phyloP scores from a whole-genome alignment of 2,797 vertebrate species.

The Macropus fuliginosus region DNA sequence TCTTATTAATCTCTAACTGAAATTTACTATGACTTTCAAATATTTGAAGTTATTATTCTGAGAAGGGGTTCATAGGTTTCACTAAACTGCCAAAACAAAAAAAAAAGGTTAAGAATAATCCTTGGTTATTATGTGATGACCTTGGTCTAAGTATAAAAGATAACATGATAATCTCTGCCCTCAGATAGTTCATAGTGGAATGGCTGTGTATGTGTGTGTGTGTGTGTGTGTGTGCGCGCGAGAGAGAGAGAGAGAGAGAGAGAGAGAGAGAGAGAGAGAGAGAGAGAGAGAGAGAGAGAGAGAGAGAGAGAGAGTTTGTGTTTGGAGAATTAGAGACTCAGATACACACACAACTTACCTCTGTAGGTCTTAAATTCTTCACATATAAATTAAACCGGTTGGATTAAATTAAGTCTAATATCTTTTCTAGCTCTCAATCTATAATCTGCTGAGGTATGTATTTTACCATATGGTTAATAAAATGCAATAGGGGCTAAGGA shows the following conservation, averaged over 20 bases:
- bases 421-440: neutral
- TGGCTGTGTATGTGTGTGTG: neutral
- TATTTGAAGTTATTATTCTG: neutral
- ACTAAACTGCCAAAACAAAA: neutral
- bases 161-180: neutral
- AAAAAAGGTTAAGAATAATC: neutral
- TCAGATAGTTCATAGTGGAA: neutral
- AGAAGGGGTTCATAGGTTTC: neutral
- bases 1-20: neutral
- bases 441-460: neutral
- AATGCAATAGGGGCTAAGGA: neutral
- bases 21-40: neutral
- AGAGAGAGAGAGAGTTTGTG: neutral
- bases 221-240: neutral
- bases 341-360: neutral
- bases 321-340: neutral
- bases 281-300: too few species aligned
- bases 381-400: neutral
- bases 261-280: too few species aligned
- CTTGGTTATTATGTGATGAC: too few species aligned
- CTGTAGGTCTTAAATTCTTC: neutral
- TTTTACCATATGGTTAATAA: neutral
- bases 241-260: too few species aligned
- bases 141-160: neutral
- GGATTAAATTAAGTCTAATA: neutral